These are phyloP conservation scores for Drosophila longiperda DNA, from an alignment of 2,888 invertebrate species.

Conservation along the genomic window DNA sequence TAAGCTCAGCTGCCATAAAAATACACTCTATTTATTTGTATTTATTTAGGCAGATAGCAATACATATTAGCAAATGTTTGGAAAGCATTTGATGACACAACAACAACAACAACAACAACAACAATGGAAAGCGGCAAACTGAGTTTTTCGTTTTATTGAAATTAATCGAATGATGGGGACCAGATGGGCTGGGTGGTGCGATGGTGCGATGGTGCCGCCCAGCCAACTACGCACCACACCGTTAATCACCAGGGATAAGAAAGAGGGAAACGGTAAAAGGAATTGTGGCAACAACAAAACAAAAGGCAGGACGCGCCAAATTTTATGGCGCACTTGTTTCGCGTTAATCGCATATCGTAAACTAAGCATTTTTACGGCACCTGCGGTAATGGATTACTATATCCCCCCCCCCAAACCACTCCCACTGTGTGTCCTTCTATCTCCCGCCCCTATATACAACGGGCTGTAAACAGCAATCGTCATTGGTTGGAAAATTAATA, in stretches of 20 bases:
- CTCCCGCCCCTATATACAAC: neutral
- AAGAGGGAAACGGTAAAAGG: conserved; percentile 17
- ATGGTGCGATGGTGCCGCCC: neutral
- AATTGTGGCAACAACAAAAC: conserved; percentile 39
- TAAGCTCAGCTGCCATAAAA: conserved; percentile 53
- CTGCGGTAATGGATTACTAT: conserved; percentile 80
- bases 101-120: conserved; percentile 1
- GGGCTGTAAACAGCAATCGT: conserved; percentile 44
- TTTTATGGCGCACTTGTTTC: conserved; percentile 81
- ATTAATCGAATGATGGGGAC: conserved; percentile 72
- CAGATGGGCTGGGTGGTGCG: conserved; percentile 19
- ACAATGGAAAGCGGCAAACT: conserved; percentile 14
- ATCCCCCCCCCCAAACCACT: neutral
- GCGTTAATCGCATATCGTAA: conserved; percentile 80
- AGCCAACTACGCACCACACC: neutral
- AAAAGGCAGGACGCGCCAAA: conserved; percentile 54
- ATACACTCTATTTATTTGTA: conserved; percentile 30
- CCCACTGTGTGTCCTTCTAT: neutral
- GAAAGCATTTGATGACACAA: conserved; percentile 41
- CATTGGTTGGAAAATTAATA: conserved; percentile 77
- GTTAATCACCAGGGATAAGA: conserved; percentile 13
- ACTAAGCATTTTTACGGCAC: conserved; percentile 81
- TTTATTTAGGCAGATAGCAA: conserved; percentile 10
- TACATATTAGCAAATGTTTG: conserved; percentile 33
- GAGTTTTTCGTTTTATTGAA: conserved; percentile 73